A percentile compares a stretch with the other conserved stretches of the same genome.
These are phyloP conservation scores for Drosophila gunungcola DNA, from an alignment of 1,140 invertebrate species.

Conservation along the genomic window DNA sequence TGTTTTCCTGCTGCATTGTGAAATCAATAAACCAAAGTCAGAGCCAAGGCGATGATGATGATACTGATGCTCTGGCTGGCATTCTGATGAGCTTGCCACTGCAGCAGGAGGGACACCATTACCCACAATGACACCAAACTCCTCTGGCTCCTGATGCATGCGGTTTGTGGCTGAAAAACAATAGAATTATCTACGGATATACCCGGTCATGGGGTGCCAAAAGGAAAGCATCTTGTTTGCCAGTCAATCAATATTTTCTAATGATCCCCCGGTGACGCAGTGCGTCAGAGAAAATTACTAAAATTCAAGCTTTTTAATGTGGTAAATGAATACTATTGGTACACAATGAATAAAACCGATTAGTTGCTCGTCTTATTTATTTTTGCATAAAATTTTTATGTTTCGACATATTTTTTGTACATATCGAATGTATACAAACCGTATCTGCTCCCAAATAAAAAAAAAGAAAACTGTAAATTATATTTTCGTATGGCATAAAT, in stretches of 20 bases:
- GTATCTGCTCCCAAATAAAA: too few species aligned
- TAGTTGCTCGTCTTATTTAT: too few species aligned
- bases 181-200: slow-evolving; percentile 45
- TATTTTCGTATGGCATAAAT: too few species aligned
- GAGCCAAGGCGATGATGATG: slow-evolving; percentile 44
- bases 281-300: slow-evolving; percentile 30
- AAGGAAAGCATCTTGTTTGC: slow-evolving; percentile 16
- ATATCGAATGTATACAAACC: too few species aligned
- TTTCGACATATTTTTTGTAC: too few species aligned
- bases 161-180: slow-evolving; percentile 55
- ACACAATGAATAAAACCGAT: not conserved
- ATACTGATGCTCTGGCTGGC: slow-evolving; percentile 25
- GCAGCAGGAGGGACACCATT: slow-evolving; percentile 11
- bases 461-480: too few species aligned
- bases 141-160: slow-evolving; percentile 34
- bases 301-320: slow-evolving; percentile 1
- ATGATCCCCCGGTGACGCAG: slow-evolving; percentile 45
- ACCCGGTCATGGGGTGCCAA: not conserved
- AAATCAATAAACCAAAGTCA: slow-evolving; percentile 68
- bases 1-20: slow-evolving; percentile 40
- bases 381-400: too few species aligned
- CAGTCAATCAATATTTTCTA: slow-evolving; percentile 54
- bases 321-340: slow-evolving; percentile 9
- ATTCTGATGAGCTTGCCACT: slow-evolving; percentile 53
- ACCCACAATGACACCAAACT: slow-evolving; percentile 23